Base-by-base conservation (phyloP, 2,888 invertebrate species). In the Catocala sponsa region DNA sequence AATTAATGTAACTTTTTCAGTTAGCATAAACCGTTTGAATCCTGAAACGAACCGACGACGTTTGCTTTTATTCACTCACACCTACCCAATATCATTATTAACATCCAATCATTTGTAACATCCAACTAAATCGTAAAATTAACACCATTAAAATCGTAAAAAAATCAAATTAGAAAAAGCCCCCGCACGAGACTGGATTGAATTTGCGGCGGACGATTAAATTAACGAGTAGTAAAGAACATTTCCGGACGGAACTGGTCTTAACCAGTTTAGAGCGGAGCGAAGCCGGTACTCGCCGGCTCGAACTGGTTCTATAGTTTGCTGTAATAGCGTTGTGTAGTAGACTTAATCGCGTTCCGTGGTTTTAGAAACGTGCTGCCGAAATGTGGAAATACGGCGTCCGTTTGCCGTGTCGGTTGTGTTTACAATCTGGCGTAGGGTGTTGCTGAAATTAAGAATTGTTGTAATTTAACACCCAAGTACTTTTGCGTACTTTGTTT, bases 151-250 rank as follows among this genome's bases (percentile, higher is more conserved):
- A 71, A 69, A 71, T 59, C 52, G 42, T 52, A 55, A 64, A 62
- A 61, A 65, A 72, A 64, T 63, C 62, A 51, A 70, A 68, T 68
- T 72, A 55, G 68, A 76, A 70, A 76, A 76, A 65, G 58, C 59
- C 63, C 35, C 52, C 52, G 46, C 55, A 74, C 63, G 68, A 70
- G 76, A 73, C 76, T 72, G 78, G 82, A 89, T 89, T 87, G 85
- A 85, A 85, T 90, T 89, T 89, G 89, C 83, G 87, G 86, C 83
- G 82, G 83, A 79, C 84, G 88, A 91, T 91, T 89, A 87, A 87
- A 90, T 91, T 91, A 91, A 84, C 88, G 83, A 87, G 87, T 84
- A 84, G 86, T 85, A 87, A 90, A 89, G 90, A 78, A 74, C 74
- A 82, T 72, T 69, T 74, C 77, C 70, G 78, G 72, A 77, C 76